phyloP scores from a whole-genome alignment of 2,888 invertebrate genomes.

The Nasonia oneida region DNA sequence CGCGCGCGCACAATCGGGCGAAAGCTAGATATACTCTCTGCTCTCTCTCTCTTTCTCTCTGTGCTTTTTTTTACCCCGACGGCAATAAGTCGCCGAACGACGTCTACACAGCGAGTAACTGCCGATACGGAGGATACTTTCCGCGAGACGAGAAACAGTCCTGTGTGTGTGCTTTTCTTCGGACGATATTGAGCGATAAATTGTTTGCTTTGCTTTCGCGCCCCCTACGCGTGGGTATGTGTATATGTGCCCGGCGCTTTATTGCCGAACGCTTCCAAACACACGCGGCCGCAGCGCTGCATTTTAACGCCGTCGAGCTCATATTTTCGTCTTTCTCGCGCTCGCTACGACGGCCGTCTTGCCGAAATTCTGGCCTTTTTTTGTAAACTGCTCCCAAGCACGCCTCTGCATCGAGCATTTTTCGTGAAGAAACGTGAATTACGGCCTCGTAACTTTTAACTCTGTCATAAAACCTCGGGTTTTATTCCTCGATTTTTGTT shows the following conservation, averaged over 20 bases:
- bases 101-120: constrained; percentile 30
- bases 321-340: constrained; percentile 33
- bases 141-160: constrained; percentile 19
- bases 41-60: background rate
- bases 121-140: constrained; percentile 30
- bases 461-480: constrained; percentile 51
- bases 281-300: constrained; percentile 17
- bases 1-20: constrained; percentile 30
- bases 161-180: constrained; percentile 24
- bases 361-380: constrained; percentile 41
- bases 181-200: constrained; percentile 52
- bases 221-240: background rate
- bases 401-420: constrained; percentile 30
- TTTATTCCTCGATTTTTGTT: constrained; percentile 52
- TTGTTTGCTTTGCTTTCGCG: constrained; percentile 55
- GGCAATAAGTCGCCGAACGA: constrained; percentile 46
- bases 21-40: background rate
- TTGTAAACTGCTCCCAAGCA: constrained; percentile 23
- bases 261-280: constrained; percentile 53
- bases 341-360: background rate
- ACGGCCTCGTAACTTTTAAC: constrained; percentile 56
- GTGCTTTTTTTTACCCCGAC: background rate
- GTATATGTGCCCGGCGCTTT: constrained; percentile 16
- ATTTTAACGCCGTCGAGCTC: constrained; percentile 31
- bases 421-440: constrained; percentile 51